A percentile compares a stretch with the other conserved stretches of the same genome.
These are phyloP conservation scores for Nipponia nippon DNA, from an alignment of 2,113 vertebrate species.

Conservation along the genomic window DNA sequence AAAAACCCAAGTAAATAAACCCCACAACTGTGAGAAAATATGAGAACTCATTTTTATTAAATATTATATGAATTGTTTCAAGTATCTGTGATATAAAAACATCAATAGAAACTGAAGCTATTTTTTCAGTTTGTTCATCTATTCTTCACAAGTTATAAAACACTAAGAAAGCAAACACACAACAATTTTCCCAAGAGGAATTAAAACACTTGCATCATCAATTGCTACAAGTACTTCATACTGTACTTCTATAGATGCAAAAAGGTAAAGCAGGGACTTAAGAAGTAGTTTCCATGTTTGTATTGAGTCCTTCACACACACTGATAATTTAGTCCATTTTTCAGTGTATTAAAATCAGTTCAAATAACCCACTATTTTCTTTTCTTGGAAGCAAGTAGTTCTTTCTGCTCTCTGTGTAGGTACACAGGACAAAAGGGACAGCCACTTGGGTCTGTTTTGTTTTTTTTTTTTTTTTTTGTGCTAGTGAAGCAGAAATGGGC, in stretches of 20 bases:
- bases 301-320: neutral
- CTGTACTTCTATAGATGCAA: neutral
- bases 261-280: neutral
- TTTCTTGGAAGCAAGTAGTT: neutral
- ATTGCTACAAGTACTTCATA: neutral
- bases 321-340: neutral
- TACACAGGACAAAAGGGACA: neutral
- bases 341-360: neutral
- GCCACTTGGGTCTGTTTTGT: neutral
- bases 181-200: neutral
- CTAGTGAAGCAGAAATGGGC: neutral
- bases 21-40: neutral
- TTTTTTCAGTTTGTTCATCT: neutral
- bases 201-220: neutral
- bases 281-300: neutral
- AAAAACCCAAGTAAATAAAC: neutral
- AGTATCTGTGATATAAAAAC: neutral
- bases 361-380: neutral
- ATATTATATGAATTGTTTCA: neutral
- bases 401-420: neutral
- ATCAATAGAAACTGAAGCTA: neutral
- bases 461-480: neutral
- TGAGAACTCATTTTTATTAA: neutral
- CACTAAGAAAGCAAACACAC: neutral
- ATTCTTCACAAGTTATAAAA: neutral